Conservation (phyloP, 2,888 invertebrate genomes). For the Lottia gigantea region DNA sequence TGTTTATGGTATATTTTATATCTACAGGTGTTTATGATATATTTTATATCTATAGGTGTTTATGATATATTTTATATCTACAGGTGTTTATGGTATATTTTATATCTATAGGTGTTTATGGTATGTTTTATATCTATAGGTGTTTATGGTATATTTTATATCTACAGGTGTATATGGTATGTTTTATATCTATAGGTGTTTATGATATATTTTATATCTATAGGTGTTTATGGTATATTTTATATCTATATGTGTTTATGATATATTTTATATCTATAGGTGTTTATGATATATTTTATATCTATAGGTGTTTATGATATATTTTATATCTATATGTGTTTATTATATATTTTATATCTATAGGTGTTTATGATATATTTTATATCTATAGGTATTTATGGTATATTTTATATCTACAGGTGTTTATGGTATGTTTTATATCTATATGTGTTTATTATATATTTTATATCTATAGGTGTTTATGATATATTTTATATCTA, state of each 20-base stretch:
- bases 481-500: too few relatives aligned
- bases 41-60: neutral
- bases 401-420: too few relatives aligned
- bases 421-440: too few relatives aligned
- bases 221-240: conserved; percentile 85
- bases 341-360: conserved; percentile 71
- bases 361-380: too few relatives aligned
- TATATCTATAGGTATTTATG: too few relatives aligned
- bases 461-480: too few relatives aligned
- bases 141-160: neutral
- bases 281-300: neutral
- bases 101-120: conserved; percentile 78
- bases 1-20: neutral
- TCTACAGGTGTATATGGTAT: neutral
- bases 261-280: neutral
- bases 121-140: conserved; percentile 79
- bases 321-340: conserved; percentile 71
- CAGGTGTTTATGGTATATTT: conserved; percentile 17
- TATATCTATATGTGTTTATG: neutral
- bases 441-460: too few relatives aligned
- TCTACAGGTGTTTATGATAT: neutral
- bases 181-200: conserved; percentile 1
- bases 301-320: conserved; percentile 14
- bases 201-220: conserved; percentile 22
- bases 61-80: neutral